phyloP scores from a whole-genome alignment of 2,888 invertebrate genomes.

The Sphaeridia pumilis region DNA sequence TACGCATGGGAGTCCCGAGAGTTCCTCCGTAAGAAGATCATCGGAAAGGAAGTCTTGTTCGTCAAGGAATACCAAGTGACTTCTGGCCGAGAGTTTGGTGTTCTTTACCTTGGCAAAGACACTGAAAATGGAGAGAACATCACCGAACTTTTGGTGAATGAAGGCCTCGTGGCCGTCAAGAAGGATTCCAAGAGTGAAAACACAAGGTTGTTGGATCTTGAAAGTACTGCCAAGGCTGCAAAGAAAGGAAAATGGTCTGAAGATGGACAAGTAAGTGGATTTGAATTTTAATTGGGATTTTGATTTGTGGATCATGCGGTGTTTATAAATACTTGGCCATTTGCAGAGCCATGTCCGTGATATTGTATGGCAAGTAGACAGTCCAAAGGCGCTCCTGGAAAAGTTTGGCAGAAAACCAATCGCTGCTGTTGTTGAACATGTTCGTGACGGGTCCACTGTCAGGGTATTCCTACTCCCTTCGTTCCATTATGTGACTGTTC shows the following conservation, averaged over 20 bases:
- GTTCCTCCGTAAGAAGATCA: constrained; percentile 77
- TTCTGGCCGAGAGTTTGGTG: constrained; percentile 78
- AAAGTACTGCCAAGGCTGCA: constrained; percentile 77
- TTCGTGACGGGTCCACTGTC: constrained; percentile 92
- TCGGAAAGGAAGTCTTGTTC: constrained; percentile 82
- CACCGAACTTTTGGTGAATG: constrained; percentile 72
- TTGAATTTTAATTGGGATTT: too few species aligned
- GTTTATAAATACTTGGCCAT: too few species aligned
- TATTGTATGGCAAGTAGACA: constrained; percentile 80
- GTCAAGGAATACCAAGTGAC: constrained; percentile 60
- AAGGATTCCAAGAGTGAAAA: constrained; percentile 57
- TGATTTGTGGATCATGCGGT: neutral
- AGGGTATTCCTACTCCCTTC: constrained; percentile 82
- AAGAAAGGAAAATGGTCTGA: constrained; percentile 70
- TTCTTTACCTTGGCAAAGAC: constrained; percentile 69
- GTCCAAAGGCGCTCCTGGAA: constrained; percentile 69
- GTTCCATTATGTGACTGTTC: constrained; percentile 80
- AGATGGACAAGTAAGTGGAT: constrained; percentile 26
- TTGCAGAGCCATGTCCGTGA: constrained; percentile 62
- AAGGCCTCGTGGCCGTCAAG: constrained; percentile 76
- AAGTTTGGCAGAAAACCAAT: constrained; percentile 73
- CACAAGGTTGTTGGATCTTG: constrained; percentile 63
- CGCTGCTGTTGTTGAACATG: constrained; percentile 91
- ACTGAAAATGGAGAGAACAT: constrained; percentile 66
- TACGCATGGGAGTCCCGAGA: constrained; percentile 98